Evolutionary conservation across 1,140 invertebrate genomes (phyloP).

Genomic region (Sitodiplosis mosellana): DNA sequence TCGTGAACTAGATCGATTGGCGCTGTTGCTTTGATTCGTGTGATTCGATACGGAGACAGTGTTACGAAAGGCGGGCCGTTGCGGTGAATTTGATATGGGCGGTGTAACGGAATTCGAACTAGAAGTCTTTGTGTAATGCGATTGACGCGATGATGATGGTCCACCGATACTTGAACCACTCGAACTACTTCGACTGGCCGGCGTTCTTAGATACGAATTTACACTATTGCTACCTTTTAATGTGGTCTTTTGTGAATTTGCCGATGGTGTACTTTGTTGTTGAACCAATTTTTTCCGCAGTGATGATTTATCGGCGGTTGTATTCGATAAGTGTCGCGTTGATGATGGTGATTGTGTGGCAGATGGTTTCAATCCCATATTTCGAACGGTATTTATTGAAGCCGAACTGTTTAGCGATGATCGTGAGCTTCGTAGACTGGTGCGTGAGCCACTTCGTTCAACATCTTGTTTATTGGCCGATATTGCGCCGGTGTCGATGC

Average conservation of each 20-base stretch:
- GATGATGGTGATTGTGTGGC: slow-evolving; percentile 19
- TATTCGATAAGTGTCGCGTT: slow-evolving; percentile 3
- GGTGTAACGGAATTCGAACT: slow-evolving; percentile 19
- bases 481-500: slow-evolving; percentile 8
- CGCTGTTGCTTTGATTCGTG: not conserved
- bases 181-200: slow-evolving; percentile 49
- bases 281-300: not conserved
- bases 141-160: slow-evolving; percentile 7
- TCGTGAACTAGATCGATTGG: slow-evolving; percentile 7
- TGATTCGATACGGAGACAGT: not conserved
- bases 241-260: slow-evolving; percentile 10
- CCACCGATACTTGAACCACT: slow-evolving; percentile 40
- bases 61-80: not conserved
- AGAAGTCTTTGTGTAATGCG: slow-evolving; percentile 10
- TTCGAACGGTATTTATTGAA: slow-evolving; percentile 58
- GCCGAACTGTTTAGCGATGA: slow-evolving; percentile 65
- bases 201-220: slow-evolving; percentile 25
- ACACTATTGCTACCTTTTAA: too few species aligned
- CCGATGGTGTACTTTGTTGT: slow-evolving; percentile 8
- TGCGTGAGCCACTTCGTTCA: slow-evolving; percentile 42
- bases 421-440: slow-evolving; percentile 57
- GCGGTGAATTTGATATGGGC: slow-evolving; percentile 5
- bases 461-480: slow-evolving; percentile 25
- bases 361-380: slow-evolving; percentile 27
- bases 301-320: not conserved